These are phyloP conservation scores for Gopherus flavomarginatus DNA, from an alignment of 2,113 vertebrate species.

Conservation along the genomic window DNA sequence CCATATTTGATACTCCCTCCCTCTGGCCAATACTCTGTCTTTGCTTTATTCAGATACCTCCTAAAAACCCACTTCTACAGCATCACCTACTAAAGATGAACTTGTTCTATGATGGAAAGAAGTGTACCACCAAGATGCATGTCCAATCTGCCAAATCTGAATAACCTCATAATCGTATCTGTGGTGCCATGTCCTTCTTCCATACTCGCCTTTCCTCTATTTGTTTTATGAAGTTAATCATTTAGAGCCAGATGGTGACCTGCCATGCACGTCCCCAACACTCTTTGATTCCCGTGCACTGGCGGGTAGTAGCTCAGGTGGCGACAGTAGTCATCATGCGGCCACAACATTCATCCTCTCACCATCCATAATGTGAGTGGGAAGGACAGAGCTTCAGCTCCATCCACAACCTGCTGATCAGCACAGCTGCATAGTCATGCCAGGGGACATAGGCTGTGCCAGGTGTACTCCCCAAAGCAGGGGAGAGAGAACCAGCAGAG, in stretches of 20 bases:
- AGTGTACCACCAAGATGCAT: fast-evolving
- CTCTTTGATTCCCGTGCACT: not conserved
- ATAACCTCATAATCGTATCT: not conserved
- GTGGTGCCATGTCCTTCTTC: not conserved
- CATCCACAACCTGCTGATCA: not conserved
- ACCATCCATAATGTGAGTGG: fast-evolving
- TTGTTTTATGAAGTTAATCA: not conserved
- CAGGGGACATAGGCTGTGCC: not conserved
- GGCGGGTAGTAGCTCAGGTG: not conserved
- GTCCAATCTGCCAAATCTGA: not conserved
- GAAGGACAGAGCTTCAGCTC: not conserved
- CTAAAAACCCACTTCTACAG: not conserved
- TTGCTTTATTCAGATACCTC: not conserved
- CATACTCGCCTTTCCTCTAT: not conserved
- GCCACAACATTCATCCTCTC: not conserved
- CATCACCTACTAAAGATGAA: not conserved
- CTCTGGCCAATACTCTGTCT: fast-evolving
- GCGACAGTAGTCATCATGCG: constrained; percentile 27
- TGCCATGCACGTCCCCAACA: fast-evolving
- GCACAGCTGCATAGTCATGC: fast-evolving
- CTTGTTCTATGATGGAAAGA: not conserved
- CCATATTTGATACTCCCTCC: not conserved
- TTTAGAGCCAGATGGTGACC: not conserved
- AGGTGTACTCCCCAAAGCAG: not conserved
- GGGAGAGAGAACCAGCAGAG: not conserved